Evolutionary conservation across 2,797 vertebrate species (phyloP), one percentile per base, ranked within the genome.

Genomic region (Brachymystax lenok): DNA sequence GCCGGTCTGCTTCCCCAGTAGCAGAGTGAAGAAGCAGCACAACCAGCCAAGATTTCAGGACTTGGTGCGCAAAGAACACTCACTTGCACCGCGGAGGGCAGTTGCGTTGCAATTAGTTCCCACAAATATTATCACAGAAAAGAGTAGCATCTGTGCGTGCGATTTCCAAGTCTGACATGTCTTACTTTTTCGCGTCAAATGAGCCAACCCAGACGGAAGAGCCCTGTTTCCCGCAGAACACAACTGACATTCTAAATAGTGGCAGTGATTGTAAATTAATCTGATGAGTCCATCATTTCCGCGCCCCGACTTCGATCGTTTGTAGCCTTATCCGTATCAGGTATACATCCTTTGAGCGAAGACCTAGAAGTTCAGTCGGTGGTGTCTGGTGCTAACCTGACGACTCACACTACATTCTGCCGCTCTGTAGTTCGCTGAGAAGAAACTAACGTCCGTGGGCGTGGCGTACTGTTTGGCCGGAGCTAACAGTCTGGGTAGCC

Each of bases 231-330:
- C 69, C 50, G 33, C 19, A 46, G 68, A 69, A 30, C 46, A 24
- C 40, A 51, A 54, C 69, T 17, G 69, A 54, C 69, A 71, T 71
- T 52, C 24, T 24, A 71, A 52, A 71, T 13, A 24, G 63, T 66
- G 63, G 24, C 40, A 10, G 40, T 28, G 24, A 24, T 24, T 28
- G 14, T 51, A 69, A 51, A 71, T 28, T 14, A 71, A 28, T 71
- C 46, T 52, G 50, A 24, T 3, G 46, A 24, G 46, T 71, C 21
- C 50, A 52, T 24, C 50, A 30, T 28, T 30, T 51, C 3, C 24
- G 24, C 10, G 21, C 24, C 40, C 50, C 50, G 24, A 52, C 54
- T 10, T 71, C 50, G 51, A 52, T 24, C 40, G 27, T 66, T 13
- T 24, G 35, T 51, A 50, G n/a, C 21, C 56, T n/a, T n/a, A 52